Evolutionary conservation across 2,797 vertebrate species (phyloP).

Genomic region (Delichon dasypus): DNA sequence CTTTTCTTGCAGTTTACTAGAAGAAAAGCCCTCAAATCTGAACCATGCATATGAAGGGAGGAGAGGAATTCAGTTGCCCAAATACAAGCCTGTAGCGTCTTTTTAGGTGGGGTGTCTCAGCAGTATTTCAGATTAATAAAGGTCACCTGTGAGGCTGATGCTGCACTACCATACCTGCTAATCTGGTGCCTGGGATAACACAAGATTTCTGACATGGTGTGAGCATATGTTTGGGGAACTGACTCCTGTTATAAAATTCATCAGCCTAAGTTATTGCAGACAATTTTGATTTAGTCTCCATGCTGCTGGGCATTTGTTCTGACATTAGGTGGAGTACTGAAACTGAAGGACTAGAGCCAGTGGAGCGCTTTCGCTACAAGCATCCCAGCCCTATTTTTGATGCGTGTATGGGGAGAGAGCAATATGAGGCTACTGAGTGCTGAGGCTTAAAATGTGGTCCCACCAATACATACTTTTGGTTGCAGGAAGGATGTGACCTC

Average conservation of each 20-base stretch:
- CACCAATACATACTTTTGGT: background rate
- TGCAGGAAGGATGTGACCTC: background rate
- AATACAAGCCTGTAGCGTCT: background rate
- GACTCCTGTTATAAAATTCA: background rate
- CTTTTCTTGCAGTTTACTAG: background rate
- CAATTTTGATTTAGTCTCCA: background rate
- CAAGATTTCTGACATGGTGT: background rate
- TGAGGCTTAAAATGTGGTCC: background rate
- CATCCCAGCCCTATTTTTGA: background rate
- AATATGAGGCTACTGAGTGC: background rate
- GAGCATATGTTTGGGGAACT: background rate
- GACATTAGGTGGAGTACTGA: background rate
- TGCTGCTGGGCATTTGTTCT: background rate
- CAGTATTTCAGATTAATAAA: background rate
- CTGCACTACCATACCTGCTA: background rate
- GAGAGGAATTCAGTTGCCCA: background rate
- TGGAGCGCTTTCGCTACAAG: background rate
- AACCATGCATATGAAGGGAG: background rate
- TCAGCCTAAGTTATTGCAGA: background rate
- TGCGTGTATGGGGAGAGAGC: background rate
- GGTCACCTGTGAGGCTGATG: background rate
- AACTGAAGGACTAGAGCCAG: background rate
- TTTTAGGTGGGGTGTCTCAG: background rate
- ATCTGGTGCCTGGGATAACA: background rate
- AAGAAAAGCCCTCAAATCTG: background rate